These are phyloP conservation scores for Spheniscus mendiculus DNA, from an alignment of 2,113 vertebrate species.

Conservation along the genomic window DNA sequence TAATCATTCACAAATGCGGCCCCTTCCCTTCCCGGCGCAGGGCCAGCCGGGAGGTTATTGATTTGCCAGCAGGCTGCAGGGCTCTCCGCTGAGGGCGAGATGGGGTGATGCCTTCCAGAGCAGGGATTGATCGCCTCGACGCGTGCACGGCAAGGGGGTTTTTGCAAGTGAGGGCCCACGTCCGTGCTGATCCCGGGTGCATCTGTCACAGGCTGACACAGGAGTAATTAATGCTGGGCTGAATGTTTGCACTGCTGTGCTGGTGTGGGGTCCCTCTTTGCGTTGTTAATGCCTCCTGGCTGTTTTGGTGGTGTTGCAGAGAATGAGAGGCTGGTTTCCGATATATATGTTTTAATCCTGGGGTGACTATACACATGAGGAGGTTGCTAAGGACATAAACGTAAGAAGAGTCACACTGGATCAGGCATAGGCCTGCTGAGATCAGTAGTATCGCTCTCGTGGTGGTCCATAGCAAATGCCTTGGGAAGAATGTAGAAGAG, in stretches of 20 bases:
- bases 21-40: not conserved
- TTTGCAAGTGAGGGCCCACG: not conserved
- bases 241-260: accelerated
- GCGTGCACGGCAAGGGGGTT: not conserved
- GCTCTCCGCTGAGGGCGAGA: not conserved
- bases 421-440: not conserved
- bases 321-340: not conserved
- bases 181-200: accelerated
- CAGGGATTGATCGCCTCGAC: accelerated
- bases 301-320: not conserved
- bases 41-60: accelerated
- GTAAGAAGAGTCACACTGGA: not conserved
- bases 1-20: not conserved
- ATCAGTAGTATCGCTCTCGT: not conserved
- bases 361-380: not conserved
- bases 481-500: not conserved
- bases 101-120: not conserved
- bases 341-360: not conserved
- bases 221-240: not conserved
- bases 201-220: not conserved
- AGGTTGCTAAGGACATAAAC: not conserved
- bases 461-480: not conserved
- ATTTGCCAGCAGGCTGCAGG: not conserved
- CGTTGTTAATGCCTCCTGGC: not conserved
- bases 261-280: not conserved